Conservation (phyloP, 2,113 vertebrate species). For the Danionella cerebrum region DNA sequence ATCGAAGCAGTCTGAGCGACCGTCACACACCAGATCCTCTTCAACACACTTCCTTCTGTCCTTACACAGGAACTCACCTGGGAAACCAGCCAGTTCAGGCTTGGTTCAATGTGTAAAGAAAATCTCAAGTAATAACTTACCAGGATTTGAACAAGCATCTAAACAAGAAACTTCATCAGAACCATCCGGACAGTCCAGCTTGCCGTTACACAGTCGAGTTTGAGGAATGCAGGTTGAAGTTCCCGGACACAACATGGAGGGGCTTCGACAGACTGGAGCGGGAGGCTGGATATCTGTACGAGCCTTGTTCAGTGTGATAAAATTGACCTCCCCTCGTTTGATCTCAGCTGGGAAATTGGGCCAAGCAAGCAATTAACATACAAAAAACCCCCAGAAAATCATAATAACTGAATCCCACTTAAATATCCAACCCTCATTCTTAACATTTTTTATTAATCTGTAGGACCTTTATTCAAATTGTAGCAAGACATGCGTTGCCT, state of each 20-base stretch:
- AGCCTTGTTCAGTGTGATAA: too few species aligned
- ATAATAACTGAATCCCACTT: too few species aligned
- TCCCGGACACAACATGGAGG: slow-evolving; percentile 56
- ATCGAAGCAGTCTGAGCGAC: slow-evolving; percentile 52
- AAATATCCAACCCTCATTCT: too few species aligned
- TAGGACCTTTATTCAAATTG: too few species aligned
- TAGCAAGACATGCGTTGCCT: too few species aligned
- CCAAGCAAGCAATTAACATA: too few species aligned
- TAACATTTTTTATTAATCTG: too few species aligned
- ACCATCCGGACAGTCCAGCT: slow-evolving; percentile 72
- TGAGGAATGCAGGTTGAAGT: slow-evolving; percentile 61
- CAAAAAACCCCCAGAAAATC: too few species aligned
- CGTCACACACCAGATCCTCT: slow-evolving; percentile 10
- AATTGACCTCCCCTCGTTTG: too few species aligned
- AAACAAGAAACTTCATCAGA: slow-evolving; percentile 73
- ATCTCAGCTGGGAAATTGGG: too few species aligned
- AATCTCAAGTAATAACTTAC: slow-evolving; percentile 45
- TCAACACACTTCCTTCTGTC: slow-evolving; percentile 24
- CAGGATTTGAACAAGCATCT: slow-evolving; percentile 60
- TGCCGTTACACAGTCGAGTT: slow-evolving; percentile 69
- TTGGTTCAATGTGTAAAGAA: too few species aligned
- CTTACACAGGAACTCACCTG: slow-evolving; percentile 29
- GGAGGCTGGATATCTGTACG: too few species aligned
- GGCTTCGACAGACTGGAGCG: slow-evolving; percentile 49
- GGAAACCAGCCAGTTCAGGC: neutral